Conservation (phyloP, 2,888 invertebrate species). For the Cryptocephalus primarius region DNA sequence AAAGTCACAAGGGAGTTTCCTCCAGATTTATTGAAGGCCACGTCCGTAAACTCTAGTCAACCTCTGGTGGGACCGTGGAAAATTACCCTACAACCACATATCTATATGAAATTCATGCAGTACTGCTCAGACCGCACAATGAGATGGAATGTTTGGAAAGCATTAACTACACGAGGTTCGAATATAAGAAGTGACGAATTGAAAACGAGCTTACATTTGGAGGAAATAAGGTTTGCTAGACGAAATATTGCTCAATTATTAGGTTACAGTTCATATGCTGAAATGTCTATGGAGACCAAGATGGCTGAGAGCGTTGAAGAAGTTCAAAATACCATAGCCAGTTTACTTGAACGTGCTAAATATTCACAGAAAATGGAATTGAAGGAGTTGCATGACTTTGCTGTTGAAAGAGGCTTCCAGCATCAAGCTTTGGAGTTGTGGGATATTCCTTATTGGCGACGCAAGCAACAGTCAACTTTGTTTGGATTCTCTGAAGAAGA, state of each 20-base stretch:
- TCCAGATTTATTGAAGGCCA: constrained; percentile 49
- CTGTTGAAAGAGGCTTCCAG: constrained; percentile 58
- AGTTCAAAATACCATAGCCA: constrained; percentile 57
- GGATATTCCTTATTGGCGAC: constrained; percentile 83
- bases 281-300: constrained; percentile 90
- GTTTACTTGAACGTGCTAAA: constrained; percentile 54
- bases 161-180: constrained; percentile 60
- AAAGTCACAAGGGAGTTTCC: constrained; percentile 65
- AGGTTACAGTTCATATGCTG: constrained; percentile 68
- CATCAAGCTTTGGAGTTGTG: constrained; percentile 54
- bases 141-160: constrained; percentile 80
- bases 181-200: constrained; percentile 49
- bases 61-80: constrained; percentile 71
- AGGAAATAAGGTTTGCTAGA: constrained; percentile 62
- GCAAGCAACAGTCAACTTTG: constrained; percentile 57
- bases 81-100: constrained; percentile 61
- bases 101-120: constrained; percentile 67
- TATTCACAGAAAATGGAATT: constrained; percentile 71
- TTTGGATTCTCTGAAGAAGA: constrained; percentile 60
- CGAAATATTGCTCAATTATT: constrained; percentile 61
- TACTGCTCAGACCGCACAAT: constrained; percentile 69
- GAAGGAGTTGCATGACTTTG: constrained; percentile 58
- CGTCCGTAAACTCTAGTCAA: constrained; percentile 51
- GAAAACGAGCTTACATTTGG: constrained; percentile 63
- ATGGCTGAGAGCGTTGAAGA: constrained; percentile 59